Evolutionary conservation across 2,113 vertebrate genomes (phyloP).

Genomic region (Petrocephalus microphthalmus): DNA sequence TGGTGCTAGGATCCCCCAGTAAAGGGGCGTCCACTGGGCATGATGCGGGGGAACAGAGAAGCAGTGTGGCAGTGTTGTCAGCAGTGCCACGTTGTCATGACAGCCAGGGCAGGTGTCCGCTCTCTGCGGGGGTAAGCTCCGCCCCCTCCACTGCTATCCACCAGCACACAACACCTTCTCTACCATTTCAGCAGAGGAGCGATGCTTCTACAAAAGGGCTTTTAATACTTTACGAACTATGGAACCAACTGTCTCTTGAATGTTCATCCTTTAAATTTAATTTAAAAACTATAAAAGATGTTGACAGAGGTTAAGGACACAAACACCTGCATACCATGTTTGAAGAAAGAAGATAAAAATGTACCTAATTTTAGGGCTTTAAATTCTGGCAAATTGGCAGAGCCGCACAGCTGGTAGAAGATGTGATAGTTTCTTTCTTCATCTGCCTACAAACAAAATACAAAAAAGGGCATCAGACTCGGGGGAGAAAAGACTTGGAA

Average conservation of each 20-base stretch:
- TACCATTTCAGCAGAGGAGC: neutral
- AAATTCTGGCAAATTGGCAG: slow-evolving; percentile 81
- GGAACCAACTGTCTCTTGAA: neutral
- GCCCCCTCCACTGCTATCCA: slow-evolving; percentile 30
- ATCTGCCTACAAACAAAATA: slow-evolving; percentile 70
- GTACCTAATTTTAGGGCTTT: slow-evolving; percentile 81
- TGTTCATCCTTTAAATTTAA: neutral
- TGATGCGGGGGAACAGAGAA: slow-evolving; percentile 50
- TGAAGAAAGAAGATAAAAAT: neutral
- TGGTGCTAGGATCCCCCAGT: slow-evolving; percentile 34
- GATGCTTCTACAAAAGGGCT: neutral
- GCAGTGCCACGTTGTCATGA: slow-evolving; percentile 30
- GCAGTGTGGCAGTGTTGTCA: slow-evolving; percentile 36
- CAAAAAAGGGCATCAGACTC: slow-evolving; percentile 38
- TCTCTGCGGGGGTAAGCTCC: slow-evolving; percentile 42
- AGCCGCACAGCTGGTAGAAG: slow-evolving; percentile 96
- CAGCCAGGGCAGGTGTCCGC: slow-evolving; percentile 24
- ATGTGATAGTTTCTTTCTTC: slow-evolving; percentile 97
- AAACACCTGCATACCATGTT: neutral
- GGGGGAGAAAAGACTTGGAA: slow-evolving; percentile 22
- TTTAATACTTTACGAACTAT: neutral
- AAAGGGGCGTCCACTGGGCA: slow-evolving; percentile 39
- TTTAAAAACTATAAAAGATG: neutral
- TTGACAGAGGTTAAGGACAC: neutral
- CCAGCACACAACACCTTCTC: neutral